Evolutionary conservation across 2,797 vertebrate species (phyloP), one percentile per base, ranked within the genome.

Genomic region (Antennarius maculatus): DNA sequence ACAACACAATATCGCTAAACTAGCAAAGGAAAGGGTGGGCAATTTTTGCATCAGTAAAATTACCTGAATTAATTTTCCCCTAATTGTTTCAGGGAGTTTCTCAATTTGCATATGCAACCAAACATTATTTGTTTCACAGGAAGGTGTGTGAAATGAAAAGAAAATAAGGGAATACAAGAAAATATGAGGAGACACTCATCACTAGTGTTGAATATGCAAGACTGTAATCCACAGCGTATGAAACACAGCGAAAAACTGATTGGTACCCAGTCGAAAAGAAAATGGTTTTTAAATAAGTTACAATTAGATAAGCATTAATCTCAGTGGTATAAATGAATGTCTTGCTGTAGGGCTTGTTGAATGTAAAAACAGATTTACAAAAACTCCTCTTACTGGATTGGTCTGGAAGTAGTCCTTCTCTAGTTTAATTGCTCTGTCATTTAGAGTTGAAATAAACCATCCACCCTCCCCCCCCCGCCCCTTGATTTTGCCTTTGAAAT

Each of bases 211-310:
- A 80, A 71, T 84, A 69, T 81, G 75, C 84, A 77, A 56, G 61
- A 72, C 82, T 86, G 78, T 70, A 74, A 82, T 83, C 69, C 69
- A 42, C 60, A 79, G 63, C 74, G 79, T 87, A 82, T 82, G 83
- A 80, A 89, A 87, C 86, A 80, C 87, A 58, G 87, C 92, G 11
- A 39, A 85, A 92, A 92, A 92, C 88, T 91, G 93, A 94, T 94
- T 94, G 92, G 92, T 92, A 93, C 89, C 91, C 92, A 92, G 92
- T 93, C 79, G 76, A 89, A 94, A 92, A 90, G 92, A 92, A 94
- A 95, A 95, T 95, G 93, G 92, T 93, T 94, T 94, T 94, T 94
- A 95, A 95, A 95, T 95, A 94, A 94, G 93, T 95, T 92, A 94
- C 93, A 95, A 95, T 94, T 95, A 94, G 93, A 95, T 94, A 91